Conservation (phyloP, 2,888 invertebrate genomes). For the Coecobrya sp. region DNA sequence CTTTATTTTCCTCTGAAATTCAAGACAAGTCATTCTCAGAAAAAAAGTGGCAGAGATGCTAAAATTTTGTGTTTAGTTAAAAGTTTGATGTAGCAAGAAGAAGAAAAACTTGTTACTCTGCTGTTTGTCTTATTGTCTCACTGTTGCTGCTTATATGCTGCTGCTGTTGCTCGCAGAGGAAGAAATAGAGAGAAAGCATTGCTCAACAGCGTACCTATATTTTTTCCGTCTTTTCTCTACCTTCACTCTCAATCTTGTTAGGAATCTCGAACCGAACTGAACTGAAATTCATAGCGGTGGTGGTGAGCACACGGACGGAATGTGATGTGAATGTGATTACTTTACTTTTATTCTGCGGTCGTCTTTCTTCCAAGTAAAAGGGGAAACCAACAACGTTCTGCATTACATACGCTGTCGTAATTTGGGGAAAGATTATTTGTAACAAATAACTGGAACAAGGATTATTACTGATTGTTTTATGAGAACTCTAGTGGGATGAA, state of each 20-base stretch:
- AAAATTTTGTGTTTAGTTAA: slow-evolving; percentile 2
- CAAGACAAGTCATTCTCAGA: background rate
- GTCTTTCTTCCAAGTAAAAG: background rate
- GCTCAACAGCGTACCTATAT: background rate
- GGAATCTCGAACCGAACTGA: slow-evolving; percentile 28
- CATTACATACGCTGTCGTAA: slow-evolving; percentile 3
- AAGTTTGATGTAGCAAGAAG: slow-evolving; percentile 41
- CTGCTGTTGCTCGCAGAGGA: background rate
- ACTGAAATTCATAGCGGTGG: background rate
- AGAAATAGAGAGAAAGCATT: background rate
- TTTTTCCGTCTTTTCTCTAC: slow-evolving; percentile 7
- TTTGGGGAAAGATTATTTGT: background rate
- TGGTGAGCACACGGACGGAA: slow-evolving; percentile 25
- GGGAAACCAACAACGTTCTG: background rate
- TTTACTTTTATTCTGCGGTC: slow-evolving; percentile 26
- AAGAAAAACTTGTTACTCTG: slow-evolving; percentile 25
- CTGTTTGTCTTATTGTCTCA: slow-evolving; percentile 21
- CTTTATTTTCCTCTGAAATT: slow-evolving; percentile 22
- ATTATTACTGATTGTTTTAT: slow-evolving; percentile 30
- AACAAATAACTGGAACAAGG: slow-evolving; percentile 41
- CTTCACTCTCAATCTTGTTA: slow-evolving; percentile 48
- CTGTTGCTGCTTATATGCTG: background rate
- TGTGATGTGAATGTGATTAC: slow-evolving; percentile 54
- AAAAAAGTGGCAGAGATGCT: background rate
- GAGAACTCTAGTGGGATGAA: background rate